Base-by-base conservation (phyloP, 2,113 vertebrate species). In the Neodon shergylaensis region DNA sequence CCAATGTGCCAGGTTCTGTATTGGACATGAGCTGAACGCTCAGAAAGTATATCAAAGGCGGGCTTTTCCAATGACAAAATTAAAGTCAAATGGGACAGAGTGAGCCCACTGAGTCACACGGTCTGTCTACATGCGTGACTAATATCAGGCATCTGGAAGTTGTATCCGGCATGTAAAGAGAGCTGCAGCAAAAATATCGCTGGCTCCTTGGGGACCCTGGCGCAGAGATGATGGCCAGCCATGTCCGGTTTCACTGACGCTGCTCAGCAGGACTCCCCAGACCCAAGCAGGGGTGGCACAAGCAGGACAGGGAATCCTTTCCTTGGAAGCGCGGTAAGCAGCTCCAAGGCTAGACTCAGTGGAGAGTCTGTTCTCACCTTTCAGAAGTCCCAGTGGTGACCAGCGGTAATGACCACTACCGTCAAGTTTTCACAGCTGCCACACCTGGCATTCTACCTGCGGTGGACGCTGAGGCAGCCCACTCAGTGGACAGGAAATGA, bases 1-100 rank as follows among this genome's bases (percentile, higher is more conserved):
- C 14, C 11, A 49, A 1, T 13, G 17, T 72, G 8, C 16, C 14
- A 52, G 36, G 33, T 61, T 78, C 54, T 52, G 9, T 7, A 95
- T 70, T 33, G 94, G 31, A n/a, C 10, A 74, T 42, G 16, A 39
- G 81, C 31, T 44, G 86, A 93, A 61, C 10, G n/a, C 21, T 61
- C 88, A 19, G 68, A 74, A 54, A 79, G 52, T 47, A 82, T 82
- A 92, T 82, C 68, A 92, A 93, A 96, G 72, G 81, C 16, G 19
- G 3, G 3, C 2, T 11, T 16, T 13, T 12, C 44, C 12, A 63
- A 36, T 61, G 79, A 89, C 14, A 39, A 94, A 74, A 81, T 14
- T 74, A 81, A 88, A 91, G 66, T 3, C 6, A 12, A 79, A 19
- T 1, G 42, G 72, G 42, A 28, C 88, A 39, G 36, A 65, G 0